phyloP scores from a whole-genome alignment of 2,888 invertebrate genomes.

The Thereva nobilitata region DNA sequence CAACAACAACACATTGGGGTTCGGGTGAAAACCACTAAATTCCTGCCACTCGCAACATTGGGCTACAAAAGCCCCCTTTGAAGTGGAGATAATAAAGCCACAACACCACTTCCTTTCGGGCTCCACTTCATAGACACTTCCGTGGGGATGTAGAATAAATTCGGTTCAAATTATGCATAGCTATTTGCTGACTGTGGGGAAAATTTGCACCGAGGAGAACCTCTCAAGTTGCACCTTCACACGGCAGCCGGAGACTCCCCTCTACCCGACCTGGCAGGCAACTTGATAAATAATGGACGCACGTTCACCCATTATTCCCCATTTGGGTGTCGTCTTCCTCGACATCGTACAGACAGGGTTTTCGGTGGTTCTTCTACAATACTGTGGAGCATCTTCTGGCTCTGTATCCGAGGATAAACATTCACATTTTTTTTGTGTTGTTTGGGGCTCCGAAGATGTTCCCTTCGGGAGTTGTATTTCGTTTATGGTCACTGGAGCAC shows the following conservation, averaged over 20 bases:
- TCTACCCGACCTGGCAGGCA: not conserved
- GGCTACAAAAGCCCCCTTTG: too few species aligned
- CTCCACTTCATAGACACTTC: too few species aligned
- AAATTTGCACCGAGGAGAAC: not conserved
- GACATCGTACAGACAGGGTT: not conserved
- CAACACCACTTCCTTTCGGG: too few species aligned
- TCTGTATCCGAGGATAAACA: not conserved
- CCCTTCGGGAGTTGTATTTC: conserved; percentile 13
- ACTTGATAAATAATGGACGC: conserved; percentile 18
- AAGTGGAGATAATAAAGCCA: too few species aligned
- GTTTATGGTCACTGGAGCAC: conserved; percentile 10
- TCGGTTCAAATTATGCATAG: too few species aligned
- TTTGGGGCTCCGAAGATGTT: not conserved
- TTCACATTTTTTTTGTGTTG: conserved; percentile 8
- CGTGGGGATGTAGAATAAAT: too few species aligned
- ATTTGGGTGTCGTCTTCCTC: conserved; percentile 13
- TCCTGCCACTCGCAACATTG: too few species aligned
- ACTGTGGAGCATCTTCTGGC: too few species aligned
- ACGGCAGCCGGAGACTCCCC: not conserved
- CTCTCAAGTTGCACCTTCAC: conserved; percentile 12
- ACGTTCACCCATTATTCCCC: conserved; percentile 17
- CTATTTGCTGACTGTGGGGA: too few species aligned
- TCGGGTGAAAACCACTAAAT: too few species aligned
- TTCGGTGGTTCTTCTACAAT: not conserved
- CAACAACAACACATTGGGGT: not conserved